Evolutionary conservation across 2,888 invertebrate species (phyloP), one percentile per base, ranked within the genome.

Genomic region (Celastrina argiolus): DNA sequence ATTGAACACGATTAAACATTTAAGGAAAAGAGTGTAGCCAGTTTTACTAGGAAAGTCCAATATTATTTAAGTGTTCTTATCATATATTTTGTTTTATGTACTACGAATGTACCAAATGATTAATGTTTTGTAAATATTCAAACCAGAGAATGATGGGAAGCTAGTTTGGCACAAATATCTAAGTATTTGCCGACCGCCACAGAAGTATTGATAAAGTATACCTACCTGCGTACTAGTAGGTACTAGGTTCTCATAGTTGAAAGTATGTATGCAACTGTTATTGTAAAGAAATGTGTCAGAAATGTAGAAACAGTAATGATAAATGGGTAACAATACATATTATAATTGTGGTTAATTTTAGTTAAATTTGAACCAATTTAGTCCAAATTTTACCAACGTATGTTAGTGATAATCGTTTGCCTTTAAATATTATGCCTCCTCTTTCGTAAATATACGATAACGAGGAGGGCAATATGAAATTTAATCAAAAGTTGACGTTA

Each of bases 11-110:
- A n/a, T n/a, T n/a, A n/a, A n/a, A 56, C 56, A 22, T 36, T 51
- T 5, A 22, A 22, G 26, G 36, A 68, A 56, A 2, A 67, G 63
- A 16, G 45, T 45, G 45, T 45, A 16, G 8, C 16, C 41, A 42
- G 41, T 36, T 36, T 36, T 7, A 42, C n/a, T 42, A 16, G 42
- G 16, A 42, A n/a, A 42, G 7, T n/a, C 42, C 42, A 5, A 39
- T 14, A 39, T 42, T 42, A 16, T 42, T 42, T 42, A 12, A n/a
- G 45, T 45, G 10, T 45, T 45, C 16, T 10, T 45, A 16, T 45
- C 45, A 45, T 45, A 10, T 45, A 18, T 16, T 10, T 18, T 45
- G 18, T 45, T 45, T 7, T 45, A 4, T 45, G 45, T 45, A 18
- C 8, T 45, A 45, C 45, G 45, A 18, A 7, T 45, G 10, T 45